Base-by-base conservation (phyloP, 2,888 invertebrate genomes). In the Oligia strigilis region DNA sequence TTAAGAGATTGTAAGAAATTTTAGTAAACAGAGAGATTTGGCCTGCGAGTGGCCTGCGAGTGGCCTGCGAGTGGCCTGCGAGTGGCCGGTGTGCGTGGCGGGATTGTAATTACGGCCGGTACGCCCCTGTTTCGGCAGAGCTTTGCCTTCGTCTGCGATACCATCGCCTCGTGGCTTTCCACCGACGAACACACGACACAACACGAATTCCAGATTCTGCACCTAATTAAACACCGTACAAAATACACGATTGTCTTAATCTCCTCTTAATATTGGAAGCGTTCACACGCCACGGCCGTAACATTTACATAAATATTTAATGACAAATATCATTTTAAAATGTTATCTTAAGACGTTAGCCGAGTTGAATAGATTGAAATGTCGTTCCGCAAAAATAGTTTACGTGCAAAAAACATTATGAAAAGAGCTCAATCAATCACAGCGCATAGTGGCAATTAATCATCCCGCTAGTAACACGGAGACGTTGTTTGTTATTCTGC, bases 251-350 rank as follows among this genome's bases (percentile, higher is more conserved):
- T 89, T 87, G 87, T 90, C 91, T 90, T 91, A 90, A 92, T 90
- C 89, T 91, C 87, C 89, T 84, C 88, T 87, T 86, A 85, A 83
- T 81, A 85, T 83, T 81, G 81, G 81, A 83, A 77, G 73, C 77
- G 71, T 94, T 96, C 95, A 92, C 95, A 96, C 95, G 95, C 92
- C 92, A 93, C 81, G 76, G 82, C 77, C 55, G 69, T 73, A 52
- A 81, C 82, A 91, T 92, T 92, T 91, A 87, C 93, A 95, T 93
- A 92, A 90, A 94, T 93, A 92, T 89, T 74, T 90, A 85, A 91
- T 95, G 94, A 96, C 94, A 94, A 95, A 96, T 96, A 92, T 89
- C 81, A 90, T 94, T 95, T 95, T 95, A 96, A 96, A 95, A 93
- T 92, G 94, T 92, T 92, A 89, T 77, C 81, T 90, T 88, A 90